Conservation (phyloP, 2,888 invertebrate genomes). For the Lamproptera curius region DNA sequence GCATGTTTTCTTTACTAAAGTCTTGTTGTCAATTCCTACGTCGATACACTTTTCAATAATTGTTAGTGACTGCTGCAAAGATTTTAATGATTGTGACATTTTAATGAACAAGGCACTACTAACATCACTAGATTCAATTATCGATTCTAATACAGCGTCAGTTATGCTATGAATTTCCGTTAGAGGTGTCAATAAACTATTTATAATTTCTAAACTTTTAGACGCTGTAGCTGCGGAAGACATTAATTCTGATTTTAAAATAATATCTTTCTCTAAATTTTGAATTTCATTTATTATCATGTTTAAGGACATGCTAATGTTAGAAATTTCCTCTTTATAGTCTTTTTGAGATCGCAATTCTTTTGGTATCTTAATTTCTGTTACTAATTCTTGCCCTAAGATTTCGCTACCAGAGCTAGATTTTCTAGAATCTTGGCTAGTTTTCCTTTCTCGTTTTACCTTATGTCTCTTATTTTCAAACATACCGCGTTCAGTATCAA, state of each 20-base stretch:
- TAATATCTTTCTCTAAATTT: conserved; percentile 81
- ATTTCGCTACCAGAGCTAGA: conserved; percentile 73
- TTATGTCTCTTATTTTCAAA: conserved; percentile 43
- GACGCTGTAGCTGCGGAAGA: conserved; percentile 82
- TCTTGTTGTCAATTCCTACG: conserved; percentile 81
- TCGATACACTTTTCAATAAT: conserved; percentile 84
- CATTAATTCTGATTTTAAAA: conserved; percentile 81
- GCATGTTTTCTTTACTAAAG: conserved; percentile 83
- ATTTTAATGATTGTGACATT: conserved; percentile 78
- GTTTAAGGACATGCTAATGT: conserved; percentile 47
- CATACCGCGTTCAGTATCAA: conserved; percentile 50
- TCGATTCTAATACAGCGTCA: conserved; percentile 69
- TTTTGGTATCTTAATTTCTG: conserved; percentile 24
- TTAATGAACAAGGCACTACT: conserved; percentile 76
- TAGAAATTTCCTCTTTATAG: conserved; percentile 42
- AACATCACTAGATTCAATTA: conserved; percentile 52
- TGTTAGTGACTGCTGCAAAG: conserved; percentile 81
- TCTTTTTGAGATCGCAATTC: conserved; percentile 38
- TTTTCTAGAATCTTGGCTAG: conserved; percentile 62
- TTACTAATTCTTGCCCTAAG: conserved; percentile 50
- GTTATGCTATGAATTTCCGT: conserved; percentile 81
- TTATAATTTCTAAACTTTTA: conserved; percentile 81
- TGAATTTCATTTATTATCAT: conserved; percentile 77
- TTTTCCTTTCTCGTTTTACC: conserved; percentile 53
- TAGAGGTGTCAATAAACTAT: conserved; percentile 79